phyloP scores from a whole-genome alignment of 2,113 vertebrate species.

The Varanus komodoensis region DNA sequence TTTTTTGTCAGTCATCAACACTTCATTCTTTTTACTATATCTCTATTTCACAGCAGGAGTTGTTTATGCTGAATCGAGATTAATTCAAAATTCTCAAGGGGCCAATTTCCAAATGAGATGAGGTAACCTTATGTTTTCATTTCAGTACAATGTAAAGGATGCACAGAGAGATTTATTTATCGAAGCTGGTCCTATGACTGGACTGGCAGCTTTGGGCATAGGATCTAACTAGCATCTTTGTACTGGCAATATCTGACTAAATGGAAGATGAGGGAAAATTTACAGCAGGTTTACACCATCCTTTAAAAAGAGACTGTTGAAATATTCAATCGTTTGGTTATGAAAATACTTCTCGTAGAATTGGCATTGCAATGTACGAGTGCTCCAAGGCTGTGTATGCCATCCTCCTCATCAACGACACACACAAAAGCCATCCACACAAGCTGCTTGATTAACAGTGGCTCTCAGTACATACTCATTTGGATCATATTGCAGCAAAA shows the following conservation, averaged over 20 bases:
- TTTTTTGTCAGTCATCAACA: background rate
- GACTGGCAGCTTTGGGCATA: background rate
- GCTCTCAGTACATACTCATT: background rate
- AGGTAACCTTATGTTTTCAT: background rate
- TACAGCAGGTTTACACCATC: background rate
- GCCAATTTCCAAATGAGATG: background rate
- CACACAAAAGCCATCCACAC: slow-evolving; percentile 7
- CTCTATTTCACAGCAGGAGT: background rate
- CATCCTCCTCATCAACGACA: background rate
- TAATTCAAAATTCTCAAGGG: slow-evolving; percentile 6
- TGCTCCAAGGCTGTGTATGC: background rate
- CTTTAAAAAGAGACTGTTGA: fast-evolving
- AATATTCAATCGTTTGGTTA: background rate
- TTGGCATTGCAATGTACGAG: background rate
- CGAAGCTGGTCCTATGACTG: background rate
- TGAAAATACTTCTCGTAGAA: background rate
- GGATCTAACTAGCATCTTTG: background rate
- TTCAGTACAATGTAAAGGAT: background rate
- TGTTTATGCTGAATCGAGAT: background rate
- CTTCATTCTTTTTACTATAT: background rate
- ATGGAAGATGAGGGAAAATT: background rate
- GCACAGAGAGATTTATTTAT: slow-evolving; percentile 9
- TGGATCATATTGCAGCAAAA: background rate
- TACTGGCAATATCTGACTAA: background rate
- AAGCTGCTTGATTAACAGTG: slow-evolving; percentile 16